Base-by-base conservation (phyloP, 2,113 vertebrate species). In the Danionella cerebrum region DNA sequence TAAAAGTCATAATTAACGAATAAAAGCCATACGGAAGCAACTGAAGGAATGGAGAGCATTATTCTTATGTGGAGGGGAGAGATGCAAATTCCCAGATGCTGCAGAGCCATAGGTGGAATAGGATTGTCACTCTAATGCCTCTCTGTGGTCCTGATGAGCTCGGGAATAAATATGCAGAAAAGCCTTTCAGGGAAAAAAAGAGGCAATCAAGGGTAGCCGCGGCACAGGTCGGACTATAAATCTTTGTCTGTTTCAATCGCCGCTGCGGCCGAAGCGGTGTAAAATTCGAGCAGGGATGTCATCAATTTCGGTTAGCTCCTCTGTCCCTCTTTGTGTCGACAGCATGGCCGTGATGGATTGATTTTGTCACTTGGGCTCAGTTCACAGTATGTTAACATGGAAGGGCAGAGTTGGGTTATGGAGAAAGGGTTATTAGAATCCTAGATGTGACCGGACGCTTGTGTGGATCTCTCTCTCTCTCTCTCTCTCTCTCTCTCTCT, bases 301-400 rank as follows among this genome's bases (percentile, higher is more conserved):
- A 98, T 98, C 94, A 97, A 96, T 98, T 97, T 93, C 92, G 93
- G 92, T 97, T 98, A 98, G 96, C 91, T 90, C 90, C 91, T 93
- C 91, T 92, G 93, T 96, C 93, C 92, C 91, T 94, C 89, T 92
- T 88, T 91, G 91, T 91, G 93, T 86, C 87, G 87, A 87, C 70
- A 82, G 85, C 76, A 53, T 69, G 8, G 76, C 82, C 63, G 86
- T 96, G 94, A 97, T 95, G 92, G 94, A 98, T 97, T 95, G 90
- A 93, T 92, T 97, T 95, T 98, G 95, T 96, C 95, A 97, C 91
- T 91, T 89, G 86, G 89, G 91, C 89, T 92, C 93, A 86, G 92
- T 93, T 98, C 93, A 94, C 94, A 98, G 92, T 98, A 87, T 98
- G 94, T 97, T 98, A 97, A 96, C 95, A 98, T 87, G 87, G 92